phyloP scores from a whole-genome alignment of 2,797 vertebrate genomes.

The Danio albolineatus region DNA sequence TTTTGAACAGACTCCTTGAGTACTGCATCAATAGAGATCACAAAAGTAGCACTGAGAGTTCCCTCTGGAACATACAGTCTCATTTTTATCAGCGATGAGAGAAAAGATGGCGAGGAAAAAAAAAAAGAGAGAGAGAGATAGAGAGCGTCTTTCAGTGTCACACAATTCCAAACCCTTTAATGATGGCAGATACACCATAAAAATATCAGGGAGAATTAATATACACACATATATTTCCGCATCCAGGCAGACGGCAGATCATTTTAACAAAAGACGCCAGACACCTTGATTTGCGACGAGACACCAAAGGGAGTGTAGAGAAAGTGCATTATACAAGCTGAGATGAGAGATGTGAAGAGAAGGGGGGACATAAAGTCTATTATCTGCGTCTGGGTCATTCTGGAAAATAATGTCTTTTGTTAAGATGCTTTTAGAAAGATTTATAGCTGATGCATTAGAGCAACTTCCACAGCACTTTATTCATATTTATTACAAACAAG shows the following conservation, averaged over 20 bases:
- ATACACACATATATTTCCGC: slow-evolving; percentile 3
- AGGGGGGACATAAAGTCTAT: background rate
- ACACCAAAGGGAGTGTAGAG: background rate
- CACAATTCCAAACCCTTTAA: slow-evolving; percentile 2
- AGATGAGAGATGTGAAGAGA: background rate
- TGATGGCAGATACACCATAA: slow-evolving; percentile 2
- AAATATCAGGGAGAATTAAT: slow-evolving; percentile 1
- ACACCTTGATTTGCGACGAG: background rate
- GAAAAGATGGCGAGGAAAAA: background rate
- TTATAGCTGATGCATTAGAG: background rate
- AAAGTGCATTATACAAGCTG: slow-evolving; percentile 5
- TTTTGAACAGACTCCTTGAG: slow-evolving; percentile 36
- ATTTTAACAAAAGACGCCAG: slow-evolving; percentile 14
- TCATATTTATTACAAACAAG: background rate
- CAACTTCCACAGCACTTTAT: background rate
- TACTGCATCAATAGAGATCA: slow-evolving; percentile 38
- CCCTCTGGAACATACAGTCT: slow-evolving; percentile 42
- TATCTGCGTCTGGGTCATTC: background rate
- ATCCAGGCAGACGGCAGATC: slow-evolving; percentile 4
- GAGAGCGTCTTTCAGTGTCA: background rate
- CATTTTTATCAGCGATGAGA: slow-evolving; percentile 26
- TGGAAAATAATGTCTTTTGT: slow-evolving; percentile 1
- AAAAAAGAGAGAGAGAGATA: slow-evolving; percentile 8
- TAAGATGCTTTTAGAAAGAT: slow-evolving; percentile 4
- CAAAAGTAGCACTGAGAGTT: slow-evolving; percentile 27